Percentiles rank a stretch among this genome's conserved stretches.
phyloP scores from a whole-genome alignment of 2,113 vertebrate genomes.

The Orthonyx spaldingii region DNA sequence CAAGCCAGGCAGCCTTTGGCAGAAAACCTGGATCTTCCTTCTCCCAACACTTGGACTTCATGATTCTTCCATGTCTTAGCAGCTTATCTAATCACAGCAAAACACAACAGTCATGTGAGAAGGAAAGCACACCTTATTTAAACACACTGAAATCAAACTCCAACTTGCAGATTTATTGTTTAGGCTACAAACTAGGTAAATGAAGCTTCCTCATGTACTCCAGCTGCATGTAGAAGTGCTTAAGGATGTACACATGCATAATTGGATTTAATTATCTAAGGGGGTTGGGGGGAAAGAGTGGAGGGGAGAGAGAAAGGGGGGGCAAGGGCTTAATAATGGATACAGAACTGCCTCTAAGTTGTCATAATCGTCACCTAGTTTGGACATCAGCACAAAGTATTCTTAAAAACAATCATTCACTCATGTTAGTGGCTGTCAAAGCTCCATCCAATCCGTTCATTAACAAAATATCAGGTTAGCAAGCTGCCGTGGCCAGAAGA shows the following conservation, averaged over 20 bases:
- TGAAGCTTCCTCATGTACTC: background rate
- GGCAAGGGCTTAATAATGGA: background rate
- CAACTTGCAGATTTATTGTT: background rate
- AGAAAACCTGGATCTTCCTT: background rate
- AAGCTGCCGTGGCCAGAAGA: background rate
- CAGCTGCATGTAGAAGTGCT: background rate
- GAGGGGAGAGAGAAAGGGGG: background rate
- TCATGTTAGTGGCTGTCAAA: background rate
- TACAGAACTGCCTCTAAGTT: background rate
- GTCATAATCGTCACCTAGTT: background rate
- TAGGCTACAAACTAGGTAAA: background rate
- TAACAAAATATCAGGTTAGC: conserved; percentile 9
- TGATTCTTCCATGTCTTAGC: background rate
- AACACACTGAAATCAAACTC: background rate
- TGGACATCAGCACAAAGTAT: background rate
- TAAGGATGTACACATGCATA: background rate
- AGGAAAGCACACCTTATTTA: background rate
- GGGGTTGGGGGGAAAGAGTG: background rate
- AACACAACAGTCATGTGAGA: background rate
- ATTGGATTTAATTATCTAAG: background rate
- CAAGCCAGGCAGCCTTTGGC: background rate
- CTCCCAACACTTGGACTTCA: background rate
- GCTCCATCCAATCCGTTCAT: background rate
- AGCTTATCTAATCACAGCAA: background rate
- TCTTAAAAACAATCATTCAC: background rate